These are phyloP conservation scores for Aleiodes leptofemur DNA, from an alignment of 2,888 invertebrate genomes.

Conservation along the genomic window DNA sequence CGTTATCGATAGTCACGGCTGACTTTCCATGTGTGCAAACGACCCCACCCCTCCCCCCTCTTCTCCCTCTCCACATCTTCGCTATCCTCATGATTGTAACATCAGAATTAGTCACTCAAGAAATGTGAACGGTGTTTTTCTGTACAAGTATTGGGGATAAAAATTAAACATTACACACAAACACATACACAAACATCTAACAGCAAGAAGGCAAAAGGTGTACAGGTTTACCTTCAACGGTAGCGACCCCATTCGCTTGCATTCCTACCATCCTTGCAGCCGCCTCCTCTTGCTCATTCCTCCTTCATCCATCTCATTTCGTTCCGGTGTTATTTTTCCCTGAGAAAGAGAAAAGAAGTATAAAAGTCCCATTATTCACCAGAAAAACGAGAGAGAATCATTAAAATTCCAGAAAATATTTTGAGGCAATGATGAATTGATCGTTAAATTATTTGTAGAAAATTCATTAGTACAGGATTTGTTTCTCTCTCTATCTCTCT, in stretches of 20 bases:
- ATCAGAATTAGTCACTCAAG: constrained; percentile 66
- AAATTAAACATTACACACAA: constrained; percentile 36
- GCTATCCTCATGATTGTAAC: constrained; percentile 35
- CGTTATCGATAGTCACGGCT: constrained; percentile 16
- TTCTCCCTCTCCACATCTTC: no score
- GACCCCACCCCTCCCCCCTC: neutral
- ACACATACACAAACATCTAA: neutral
- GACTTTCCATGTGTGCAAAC: constrained; percentile 28
- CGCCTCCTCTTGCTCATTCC: constrained; percentile 52
- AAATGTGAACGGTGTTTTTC: constrained; percentile 67
- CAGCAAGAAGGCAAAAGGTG: constrained; percentile 45
- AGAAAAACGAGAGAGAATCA: neutral
- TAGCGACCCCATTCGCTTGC: constrained; percentile 73
- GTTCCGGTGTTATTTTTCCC: constrained; percentile 16
- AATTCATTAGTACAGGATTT: neutral
- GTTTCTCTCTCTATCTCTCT: neutral
- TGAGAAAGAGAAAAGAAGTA: neutral
- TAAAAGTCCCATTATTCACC: constrained; percentile 2
- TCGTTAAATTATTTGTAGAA: neutral
- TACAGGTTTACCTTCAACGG: constrained; percentile 72
- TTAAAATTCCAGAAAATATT: neutral
- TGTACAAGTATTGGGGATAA: constrained; percentile 51
- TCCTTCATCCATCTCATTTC: constrained; percentile 36
- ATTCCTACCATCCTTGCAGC: constrained; percentile 60
- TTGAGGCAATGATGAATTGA: neutral